Evolutionary conservation across 1,140 invertebrate species (phyloP), one percentile per base, ranked within the genome.

Genomic region (Drosophila prosaltans): DNA sequence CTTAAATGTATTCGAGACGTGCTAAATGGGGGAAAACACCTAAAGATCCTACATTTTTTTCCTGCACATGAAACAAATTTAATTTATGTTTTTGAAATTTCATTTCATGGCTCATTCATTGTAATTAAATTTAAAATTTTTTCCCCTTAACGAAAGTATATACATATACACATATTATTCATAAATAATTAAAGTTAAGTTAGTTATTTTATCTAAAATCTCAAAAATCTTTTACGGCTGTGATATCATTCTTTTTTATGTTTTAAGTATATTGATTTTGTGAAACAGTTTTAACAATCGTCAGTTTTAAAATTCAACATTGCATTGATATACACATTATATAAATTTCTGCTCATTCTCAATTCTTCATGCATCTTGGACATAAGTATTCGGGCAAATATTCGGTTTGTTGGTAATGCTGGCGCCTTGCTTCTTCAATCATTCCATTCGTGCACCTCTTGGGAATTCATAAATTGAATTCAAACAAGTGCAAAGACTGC

Each of bases 391-490:
- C 8, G 24, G n/a, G 0, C 45, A 26, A 36, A 26, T 21, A 51
- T 9, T 51, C 21, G 9, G 45, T 2, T 24, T 26, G 45, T 26
- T 51, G 45, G 16, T 10, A 3, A 16, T 51, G 45, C 45, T 51
- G 45, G 45, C 45, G 45, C 45, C 45, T 26, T 51, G 3, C 21
- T 9, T 24, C 45, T 51, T 11, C 45, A 51, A 51, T 51, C 45
- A 51, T n/a, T 51, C 41, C 39, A 11, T 3, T 40, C n/a, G 45
- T 7, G 60, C 36, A 62, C 40, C 39, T 21, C 60, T 16, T 30
- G 26, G 30, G 41, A 64, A 48, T 64, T 64, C 24, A 64, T 51
- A 64, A 48, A 64, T 32, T 43, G 4, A 64, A 45, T 32, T 58
- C 55, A 59, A 59, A 9, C 45, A 51, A 51, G 45, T 26, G 45